A percentile compares a stretch with the other conserved stretches of the same genome.
Evolutionary conservation across 2,888 invertebrate genomes (phyloP).

Genomic region (Orthonychiurus folsomi): DNA sequence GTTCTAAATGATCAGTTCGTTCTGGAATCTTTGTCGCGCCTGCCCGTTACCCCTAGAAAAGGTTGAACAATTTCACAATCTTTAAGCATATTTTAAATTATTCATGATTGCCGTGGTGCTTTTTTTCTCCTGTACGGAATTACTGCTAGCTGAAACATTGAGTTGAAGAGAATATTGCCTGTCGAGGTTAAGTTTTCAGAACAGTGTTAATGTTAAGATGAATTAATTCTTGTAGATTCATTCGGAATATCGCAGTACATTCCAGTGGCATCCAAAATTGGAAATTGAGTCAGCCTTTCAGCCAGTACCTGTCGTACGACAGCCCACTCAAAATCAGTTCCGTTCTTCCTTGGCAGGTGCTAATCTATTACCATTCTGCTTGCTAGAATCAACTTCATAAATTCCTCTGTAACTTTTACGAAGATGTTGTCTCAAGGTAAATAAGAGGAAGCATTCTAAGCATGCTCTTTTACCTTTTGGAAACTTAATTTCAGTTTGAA

Average conservation of each 20-base stretch:
- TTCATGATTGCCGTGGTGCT: not conserved
- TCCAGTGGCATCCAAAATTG: slow-evolving; percentile 89
- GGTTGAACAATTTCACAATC: slow-evolving; percentile 51
- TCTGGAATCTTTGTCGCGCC: slow-evolving; percentile 93
- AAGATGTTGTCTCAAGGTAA: not conserved
- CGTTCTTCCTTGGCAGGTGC: slow-evolving; percentile 1
- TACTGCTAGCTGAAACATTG: not conserved
- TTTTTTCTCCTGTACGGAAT: not conserved
- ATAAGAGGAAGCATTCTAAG: too few relatives aligned
- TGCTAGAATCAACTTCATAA: not conserved
- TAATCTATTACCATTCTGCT: not conserved
- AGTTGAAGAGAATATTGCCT: not conserved
- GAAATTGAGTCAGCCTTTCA: slow-evolving; percentile 41
- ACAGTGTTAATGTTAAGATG: not conserved
- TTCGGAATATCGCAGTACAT: slow-evolving; percentile 88
- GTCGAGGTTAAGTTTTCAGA: not conserved
- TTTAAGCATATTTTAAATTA: not conserved
- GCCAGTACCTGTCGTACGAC: slow-evolving; percentile 11
- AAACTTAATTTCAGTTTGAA: too few relatives aligned
- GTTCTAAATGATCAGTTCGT: slow-evolving; percentile 79
- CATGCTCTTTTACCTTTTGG: too few relatives aligned
- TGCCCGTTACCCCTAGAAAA: slow-evolving; percentile 95
- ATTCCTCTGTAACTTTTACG: too few relatives aligned
- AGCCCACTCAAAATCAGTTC: slow-evolving; percentile 18
- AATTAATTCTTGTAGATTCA: slow-evolving; percentile 59